phyloP scores from a whole-genome alignment of 2,888 invertebrate genomes.

The Eupithecia centaureata region DNA sequence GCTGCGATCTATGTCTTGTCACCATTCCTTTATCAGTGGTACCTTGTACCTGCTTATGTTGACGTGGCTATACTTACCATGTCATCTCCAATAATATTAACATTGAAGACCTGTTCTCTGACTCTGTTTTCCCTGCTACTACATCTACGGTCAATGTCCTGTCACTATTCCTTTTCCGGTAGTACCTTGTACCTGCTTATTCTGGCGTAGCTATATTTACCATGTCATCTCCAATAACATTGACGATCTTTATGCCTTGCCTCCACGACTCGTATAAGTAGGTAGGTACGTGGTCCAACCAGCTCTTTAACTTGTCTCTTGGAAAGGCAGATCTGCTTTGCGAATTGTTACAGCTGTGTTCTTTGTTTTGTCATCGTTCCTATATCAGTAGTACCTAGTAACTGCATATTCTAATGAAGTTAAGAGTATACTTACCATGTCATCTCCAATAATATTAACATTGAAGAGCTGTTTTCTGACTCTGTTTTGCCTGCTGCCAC shows the following conservation, averaged over 20 bases:
- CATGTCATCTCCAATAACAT: constrained; percentile 64
- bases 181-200: too few species aligned
- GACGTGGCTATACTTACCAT: constrained; percentile 57
- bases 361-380: too few species aligned
- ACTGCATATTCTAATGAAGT: too few species aligned
- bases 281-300: too few species aligned
- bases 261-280: constrained; percentile 75
- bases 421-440: constrained; percentile 62
- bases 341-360: constrained; percentile 80
- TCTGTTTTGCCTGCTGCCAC: constrained; percentile 82
- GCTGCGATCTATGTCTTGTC: too few species aligned
- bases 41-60: too few species aligned
- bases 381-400: too few species aligned
- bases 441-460: constrained; percentile 64
- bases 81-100: constrained; percentile 63
- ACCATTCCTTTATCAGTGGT: too few species aligned
- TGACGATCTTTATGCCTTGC: constrained; percentile 60
- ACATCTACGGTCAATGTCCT: too few species aligned
- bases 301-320: constrained; percentile 84
- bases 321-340: constrained; percentile 84
- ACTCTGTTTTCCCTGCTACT: constrained; percentile 81
- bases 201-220: constrained; percentile 49
- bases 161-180: too few species aligned
- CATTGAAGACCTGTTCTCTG: too few species aligned
- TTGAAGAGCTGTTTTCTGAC: constrained; percentile 83